Base-by-base conservation (phyloP, 2,797 vertebrate genomes). In the Diplodus sargus region DNA sequence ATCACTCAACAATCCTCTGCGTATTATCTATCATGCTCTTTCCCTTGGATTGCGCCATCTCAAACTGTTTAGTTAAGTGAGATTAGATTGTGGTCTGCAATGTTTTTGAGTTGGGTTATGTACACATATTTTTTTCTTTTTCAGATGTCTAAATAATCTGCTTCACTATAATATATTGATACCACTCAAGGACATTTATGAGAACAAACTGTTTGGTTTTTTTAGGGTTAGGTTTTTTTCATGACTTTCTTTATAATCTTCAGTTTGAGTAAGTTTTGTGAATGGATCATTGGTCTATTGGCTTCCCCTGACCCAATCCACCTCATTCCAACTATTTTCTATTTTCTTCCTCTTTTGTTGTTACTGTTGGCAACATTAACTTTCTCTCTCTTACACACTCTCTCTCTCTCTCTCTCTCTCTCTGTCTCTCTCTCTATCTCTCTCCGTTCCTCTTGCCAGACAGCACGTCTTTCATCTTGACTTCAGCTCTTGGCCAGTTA, bases 401-500 rank as follows among this genome's bases (percentile, higher is more conserved):
- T 4, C 20, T n/a, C 59, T n/a, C 59, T 42, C 59, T 53, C 66
- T 67, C 62, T 67, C 64, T 30, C 70, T 78, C 56, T 73, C 45
- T 52, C 63, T 25, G 25, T 25, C 25, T 49, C 59, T n/a, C 59
- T 42, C 59, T 57, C 63, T 67, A 61, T 34, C 70, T 28, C 75
- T 30, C 74, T 70, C 81, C 78, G 68, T 84, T 62, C 34, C 71
- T 79, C 68, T 84, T 28, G 74, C 84, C 76, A 84, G 79, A 71
- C 89, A 87, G 78, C 85, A 81, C 3, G 63, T 88, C 83, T 90
- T 91, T 93, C 87, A 93, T 91, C 88, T 84, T 47, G 14, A 81
- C 80, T 88, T 93, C 92, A 91, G 91, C 93, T 92, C 86, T 87
- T 87, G 85, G 90, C 85, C 74, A 63, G 76, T 77, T 74, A 82